Conservation (phyloP, 2,888 invertebrate genomes). For the Chorisops tibialis region DNA sequence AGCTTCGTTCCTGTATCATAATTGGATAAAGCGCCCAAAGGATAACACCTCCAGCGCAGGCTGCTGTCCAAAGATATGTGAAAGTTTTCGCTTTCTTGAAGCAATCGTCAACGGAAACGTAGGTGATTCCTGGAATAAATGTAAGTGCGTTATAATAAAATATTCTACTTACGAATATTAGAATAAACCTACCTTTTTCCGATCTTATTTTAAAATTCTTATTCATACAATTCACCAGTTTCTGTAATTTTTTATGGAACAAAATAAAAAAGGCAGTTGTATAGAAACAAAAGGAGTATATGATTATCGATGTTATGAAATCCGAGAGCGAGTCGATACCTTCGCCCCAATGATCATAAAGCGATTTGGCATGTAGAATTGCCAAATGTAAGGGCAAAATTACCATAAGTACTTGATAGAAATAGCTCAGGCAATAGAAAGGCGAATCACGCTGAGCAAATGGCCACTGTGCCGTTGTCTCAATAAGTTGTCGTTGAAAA, state of each 20-base stretch:
- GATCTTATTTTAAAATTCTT: constrained; percentile 51
- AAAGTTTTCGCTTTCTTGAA: constrained; percentile 19
- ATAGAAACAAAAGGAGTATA: constrained; percentile 25
- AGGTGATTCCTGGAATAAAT: constrained; percentile 27
- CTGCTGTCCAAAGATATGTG: constrained; percentile 23
- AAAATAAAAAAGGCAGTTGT: constrained; percentile 44
- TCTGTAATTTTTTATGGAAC: constrained; percentile 46
- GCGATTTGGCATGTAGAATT: constrained; percentile 16
- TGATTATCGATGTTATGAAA: constrained; percentile 25
- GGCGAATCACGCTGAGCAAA: not conserved
- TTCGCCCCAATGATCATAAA: constrained; percentile 12
- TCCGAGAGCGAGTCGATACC: constrained; percentile 26
- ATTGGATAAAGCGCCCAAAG: constrained; percentile 31
- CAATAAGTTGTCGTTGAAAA: not conserved
- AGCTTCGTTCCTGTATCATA: constrained; percentile 7
- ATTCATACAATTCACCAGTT: constrained; percentile 48
- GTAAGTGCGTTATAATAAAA: not conserved
- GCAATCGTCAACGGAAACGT: constrained; percentile 23
- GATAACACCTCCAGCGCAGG: constrained; percentile 26
- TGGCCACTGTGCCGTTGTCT: constrained; percentile 1
- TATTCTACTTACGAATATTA: no score
- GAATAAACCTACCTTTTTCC: constrained; percentile 43
- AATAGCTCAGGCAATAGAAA: not conserved
- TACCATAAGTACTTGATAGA: constrained; percentile 12
- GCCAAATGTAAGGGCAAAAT: constrained; percentile 17